Conservation (phyloP, 2,797 vertebrate genomes). For the Bradypus variegatus region DNA sequence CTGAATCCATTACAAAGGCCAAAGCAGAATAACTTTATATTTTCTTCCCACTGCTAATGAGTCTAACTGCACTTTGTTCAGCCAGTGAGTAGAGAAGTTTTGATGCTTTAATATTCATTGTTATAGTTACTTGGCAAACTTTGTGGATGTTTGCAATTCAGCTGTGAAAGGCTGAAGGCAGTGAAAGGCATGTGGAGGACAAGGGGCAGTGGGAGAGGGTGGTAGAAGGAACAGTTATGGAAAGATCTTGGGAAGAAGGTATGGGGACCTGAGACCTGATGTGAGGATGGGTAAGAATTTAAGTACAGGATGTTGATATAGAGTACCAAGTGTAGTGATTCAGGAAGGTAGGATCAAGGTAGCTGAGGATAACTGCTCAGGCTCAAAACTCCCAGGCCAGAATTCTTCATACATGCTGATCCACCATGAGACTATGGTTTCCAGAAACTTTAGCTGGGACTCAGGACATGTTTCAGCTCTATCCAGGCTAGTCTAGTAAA, state of each 20-base stretch:
- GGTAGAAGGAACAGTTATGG: background rate
- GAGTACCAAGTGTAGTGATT: background rate
- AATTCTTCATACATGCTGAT: background rate
- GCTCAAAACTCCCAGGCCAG: background rate
- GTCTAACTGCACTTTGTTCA: background rate
- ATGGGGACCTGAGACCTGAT: background rate
- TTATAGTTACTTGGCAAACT: slow-evolving; percentile 17
- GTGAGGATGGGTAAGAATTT: background rate
- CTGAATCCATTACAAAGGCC: background rate
- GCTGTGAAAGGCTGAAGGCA: background rate
- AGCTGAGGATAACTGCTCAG: background rate
- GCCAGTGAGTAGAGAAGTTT: background rate
- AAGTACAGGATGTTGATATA: background rate
- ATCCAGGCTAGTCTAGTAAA: background rate
- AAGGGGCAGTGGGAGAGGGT: background rate
- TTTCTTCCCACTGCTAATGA: slow-evolving; percentile 19
- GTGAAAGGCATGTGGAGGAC: background rate
- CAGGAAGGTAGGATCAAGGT: background rate
- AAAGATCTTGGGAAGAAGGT: background rate
- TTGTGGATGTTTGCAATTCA: background rate
- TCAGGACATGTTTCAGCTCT: background rate
- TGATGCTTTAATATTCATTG: background rate
- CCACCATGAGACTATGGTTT: background rate
- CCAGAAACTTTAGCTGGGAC: background rate
- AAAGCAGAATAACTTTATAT: slow-evolving; percentile 20